A percentile compares a stretch with the other conserved stretches of the same genome.
These are phyloP conservation scores for Rhingia rostrata DNA, from an alignment of 2,888 invertebrate species.

Conservation along the genomic window DNA sequence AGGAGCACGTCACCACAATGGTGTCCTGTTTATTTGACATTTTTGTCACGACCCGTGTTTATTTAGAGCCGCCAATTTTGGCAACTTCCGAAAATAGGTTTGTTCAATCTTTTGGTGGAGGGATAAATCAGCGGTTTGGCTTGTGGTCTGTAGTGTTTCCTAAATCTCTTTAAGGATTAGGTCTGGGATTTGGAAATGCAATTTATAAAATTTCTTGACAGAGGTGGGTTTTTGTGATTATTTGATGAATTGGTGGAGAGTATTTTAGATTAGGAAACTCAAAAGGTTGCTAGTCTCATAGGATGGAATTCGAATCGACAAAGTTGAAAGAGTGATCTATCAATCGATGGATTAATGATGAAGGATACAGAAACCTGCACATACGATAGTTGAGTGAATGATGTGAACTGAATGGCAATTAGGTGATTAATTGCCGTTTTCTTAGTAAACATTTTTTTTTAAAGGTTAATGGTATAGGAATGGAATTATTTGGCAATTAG, in stretches of 20 bases:
- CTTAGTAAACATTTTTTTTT: no score
- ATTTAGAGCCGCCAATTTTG: not conserved
- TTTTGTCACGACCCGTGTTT: slow-evolving; percentile 18
- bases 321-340: slow-evolving; percentile 1
- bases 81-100: slow-evolving; percentile 1
- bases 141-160: not conserved
- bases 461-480: no score
- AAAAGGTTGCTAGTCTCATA: not conserved
- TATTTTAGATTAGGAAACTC: slow-evolving; percentile 19
- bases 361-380: no score
- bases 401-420: no score
- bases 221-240: not conserved
- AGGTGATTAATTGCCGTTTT: no score
- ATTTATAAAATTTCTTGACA: slow-evolving; percentile 31
- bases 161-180: not conserved
- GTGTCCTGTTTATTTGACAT: slow-evolving; percentile 8
- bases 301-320: not conserved
- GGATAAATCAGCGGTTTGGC: not conserved
- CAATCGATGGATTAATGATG: slow-evolving; percentile 12
- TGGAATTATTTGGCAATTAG: no score
- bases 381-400: no score
- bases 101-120: not conserved
- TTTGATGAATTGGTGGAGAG: not conserved
- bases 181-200: not conserved
- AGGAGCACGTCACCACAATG: not conserved